Evolutionary conservation across 1,140 invertebrate species (phyloP), one percentile per base, ranked within the genome.

Genomic region (Epicauta chinensis): DNA sequence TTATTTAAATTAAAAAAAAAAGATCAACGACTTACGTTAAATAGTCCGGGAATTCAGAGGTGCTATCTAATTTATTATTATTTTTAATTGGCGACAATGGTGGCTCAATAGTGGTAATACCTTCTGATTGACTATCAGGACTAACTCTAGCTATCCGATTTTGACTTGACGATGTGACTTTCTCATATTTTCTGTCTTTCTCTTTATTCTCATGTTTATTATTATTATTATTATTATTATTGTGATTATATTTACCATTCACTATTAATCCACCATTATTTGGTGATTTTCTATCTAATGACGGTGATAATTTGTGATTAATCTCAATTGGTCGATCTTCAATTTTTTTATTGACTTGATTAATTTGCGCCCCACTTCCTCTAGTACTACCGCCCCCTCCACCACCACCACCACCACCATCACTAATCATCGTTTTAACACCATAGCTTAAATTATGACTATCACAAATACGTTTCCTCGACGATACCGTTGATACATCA

Each of bases 31-130:
- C 74, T 77, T 61, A 81, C 78, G 71, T 73, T 61, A 77, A 66
- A 60, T 77, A 80, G 59, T 77, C 75, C 31, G 75, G 73, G 62
- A 71, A 75, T 16, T 75, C 72, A 1, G 67, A 63, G 30, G 53
- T 44, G 63, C 50, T 45, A 48, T 62, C 47, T 16, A 54, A 43
- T 52, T 42, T 59, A 7, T 23, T 59, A 7, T 23, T 23, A 7
- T 23, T 23, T 23, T 23, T 23, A 36, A 17, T 47, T 35, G 30
- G 32, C 12, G 10, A n/a, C 1, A 12, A 34, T 12, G 32, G 32
- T 34, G 10, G 10, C 32, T 34, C 32, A 34, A 3, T 34, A 12
- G 32, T 34, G 32, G 32, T 34, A 34, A 59, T 53, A 15, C 58
- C 49, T 42, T 71, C 69, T 31, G 65, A 61, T 35, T 69, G 67